Conservation (phyloP, 1,140 invertebrate genomes). For the Globodera ellingtonae region DNA sequence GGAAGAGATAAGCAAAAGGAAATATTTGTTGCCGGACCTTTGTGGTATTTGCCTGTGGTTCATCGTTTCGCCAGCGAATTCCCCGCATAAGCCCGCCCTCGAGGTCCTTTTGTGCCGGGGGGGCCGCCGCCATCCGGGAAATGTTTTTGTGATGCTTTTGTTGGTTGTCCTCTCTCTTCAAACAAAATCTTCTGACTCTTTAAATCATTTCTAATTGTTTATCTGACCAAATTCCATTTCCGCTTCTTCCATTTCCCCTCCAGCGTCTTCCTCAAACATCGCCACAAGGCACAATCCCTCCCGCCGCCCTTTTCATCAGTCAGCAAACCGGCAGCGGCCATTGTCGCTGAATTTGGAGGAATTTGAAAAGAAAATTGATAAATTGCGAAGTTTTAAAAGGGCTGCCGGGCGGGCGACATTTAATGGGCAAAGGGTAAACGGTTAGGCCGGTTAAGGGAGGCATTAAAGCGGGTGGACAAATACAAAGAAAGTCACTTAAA, state of each 20-base stretch:
- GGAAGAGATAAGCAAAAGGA: background rate
- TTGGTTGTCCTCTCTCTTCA: background rate
- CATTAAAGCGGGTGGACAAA: background rate
- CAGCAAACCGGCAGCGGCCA: constrained; percentile 31
- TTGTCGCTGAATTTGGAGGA: constrained; percentile 27
- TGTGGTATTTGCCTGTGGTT: background rate
- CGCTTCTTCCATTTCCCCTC: background rate
- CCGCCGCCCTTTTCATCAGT: constrained; percentile 15
- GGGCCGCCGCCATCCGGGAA: background rate
- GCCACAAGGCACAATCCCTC: background rate
- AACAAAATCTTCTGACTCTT: background rate
- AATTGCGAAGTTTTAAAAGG: background rate
- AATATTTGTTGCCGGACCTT: background rate
- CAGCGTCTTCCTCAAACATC: background rate
- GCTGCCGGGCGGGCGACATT: background rate
- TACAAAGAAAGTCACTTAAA: background rate
- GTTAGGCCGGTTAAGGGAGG: background rate
- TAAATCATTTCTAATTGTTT: too few relatives aligned
- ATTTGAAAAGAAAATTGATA: background rate
- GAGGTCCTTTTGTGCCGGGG: background rate
- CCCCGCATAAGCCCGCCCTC: background rate
- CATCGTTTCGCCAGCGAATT: background rate
- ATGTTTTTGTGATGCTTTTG: background rate
- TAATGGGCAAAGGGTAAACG: background rate
- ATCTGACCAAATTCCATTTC: background rate